Conservation (phyloP, 2,113 vertebrate species). For the Toxotes chatareus region DNA sequence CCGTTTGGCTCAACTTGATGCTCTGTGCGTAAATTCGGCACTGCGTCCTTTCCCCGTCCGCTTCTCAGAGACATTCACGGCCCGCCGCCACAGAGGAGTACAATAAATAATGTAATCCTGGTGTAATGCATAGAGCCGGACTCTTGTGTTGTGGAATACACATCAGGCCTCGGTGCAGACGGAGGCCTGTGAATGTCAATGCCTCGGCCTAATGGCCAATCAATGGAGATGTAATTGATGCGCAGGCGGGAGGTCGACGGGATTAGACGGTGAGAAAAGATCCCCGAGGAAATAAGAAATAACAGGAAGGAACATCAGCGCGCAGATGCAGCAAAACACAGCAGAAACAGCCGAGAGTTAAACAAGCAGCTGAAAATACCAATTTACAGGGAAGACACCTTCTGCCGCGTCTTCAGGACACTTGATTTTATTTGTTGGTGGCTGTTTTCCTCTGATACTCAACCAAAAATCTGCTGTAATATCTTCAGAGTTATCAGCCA, state of each 20-base stretch:
- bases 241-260: slow-evolving; percentile 81
- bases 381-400: too few relatives aligned
- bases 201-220: slow-evolving; percentile 78
- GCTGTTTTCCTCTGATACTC: neutral
- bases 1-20: neutral
- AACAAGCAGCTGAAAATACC: too few relatives aligned
- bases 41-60: too few relatives aligned
- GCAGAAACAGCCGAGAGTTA: neutral
- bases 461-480: neutral
- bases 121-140: slow-evolving; percentile 46
- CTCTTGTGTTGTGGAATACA: slow-evolving; percentile 79
- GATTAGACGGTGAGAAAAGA: slow-evolving; percentile 75
- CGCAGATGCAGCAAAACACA: neutral
- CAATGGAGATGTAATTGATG: slow-evolving; percentile 84
- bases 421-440: too few relatives aligned
- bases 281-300: slow-evolving; percentile 41
- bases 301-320: slow-evolving; percentile 42
- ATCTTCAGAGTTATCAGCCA: neutral
- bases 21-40: neutral
- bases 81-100: slow-evolving; percentile 12
- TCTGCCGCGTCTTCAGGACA: neutral
- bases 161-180: slow-evolving; percentile 81
- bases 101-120: slow-evolving; percentile 62
- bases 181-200: slow-evolving; percentile 83
- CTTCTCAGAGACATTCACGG: neutral